Conservation (phyloP, 2,888 invertebrate species). For the Actias luna region DNA sequence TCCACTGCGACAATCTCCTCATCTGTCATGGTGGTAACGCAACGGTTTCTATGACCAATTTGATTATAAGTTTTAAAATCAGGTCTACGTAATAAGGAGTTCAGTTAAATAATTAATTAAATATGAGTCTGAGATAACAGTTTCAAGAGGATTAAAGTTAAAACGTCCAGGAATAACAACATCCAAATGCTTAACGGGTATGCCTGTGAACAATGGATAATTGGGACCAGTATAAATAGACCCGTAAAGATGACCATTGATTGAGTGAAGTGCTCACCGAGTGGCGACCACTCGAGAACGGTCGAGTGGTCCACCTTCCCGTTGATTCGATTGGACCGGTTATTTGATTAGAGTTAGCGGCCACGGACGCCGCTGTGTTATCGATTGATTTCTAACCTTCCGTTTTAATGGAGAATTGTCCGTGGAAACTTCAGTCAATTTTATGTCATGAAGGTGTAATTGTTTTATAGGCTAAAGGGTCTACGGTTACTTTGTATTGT, state of each 20-base stretch:
- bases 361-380: slow-evolving; percentile 34
- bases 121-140: neutral
- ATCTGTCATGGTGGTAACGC: too few relatives aligned
- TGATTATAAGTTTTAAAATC: too few relatives aligned
- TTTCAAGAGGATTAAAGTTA: neutral
- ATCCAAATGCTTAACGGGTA: neutral
- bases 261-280: slow-evolving; percentile 43
- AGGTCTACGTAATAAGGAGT: neutral
- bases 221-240: neutral
- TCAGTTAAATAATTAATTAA: neutral
- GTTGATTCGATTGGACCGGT: slow-evolving; percentile 62
- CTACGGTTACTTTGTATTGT: too few relatives aligned
- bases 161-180: neutral
- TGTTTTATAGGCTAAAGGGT: too few relatives aligned
- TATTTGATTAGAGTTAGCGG: slow-evolving; percentile 65
- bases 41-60: too few relatives aligned
- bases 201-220: neutral
- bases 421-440: neutral
- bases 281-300: slow-evolving; percentile 50
- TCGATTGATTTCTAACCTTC: slow-evolving; percentile 31
- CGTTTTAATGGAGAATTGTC: slow-evolving; percentile 10
- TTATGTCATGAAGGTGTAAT: neutral
- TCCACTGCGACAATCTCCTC: too few relatives aligned
- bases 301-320: slow-evolving; percentile 47
- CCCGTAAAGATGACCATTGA: slow-evolving; percentile 14